Evolutionary conservation across 1,140 invertebrate species (phyloP).

Genomic region (Drosophila pallidifrons): DNA sequence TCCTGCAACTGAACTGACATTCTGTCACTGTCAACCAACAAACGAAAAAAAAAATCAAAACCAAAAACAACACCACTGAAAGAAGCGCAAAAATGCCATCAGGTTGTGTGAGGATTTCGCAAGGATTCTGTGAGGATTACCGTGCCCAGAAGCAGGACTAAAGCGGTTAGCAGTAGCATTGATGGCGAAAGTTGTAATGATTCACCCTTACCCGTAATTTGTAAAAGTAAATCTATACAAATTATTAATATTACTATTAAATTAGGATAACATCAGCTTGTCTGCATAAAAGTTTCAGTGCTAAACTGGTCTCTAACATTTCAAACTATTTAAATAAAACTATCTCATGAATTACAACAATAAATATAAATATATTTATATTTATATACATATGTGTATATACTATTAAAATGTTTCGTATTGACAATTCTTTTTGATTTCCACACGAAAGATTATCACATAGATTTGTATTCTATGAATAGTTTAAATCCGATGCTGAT

Average conservation of each 20-base stretch:
- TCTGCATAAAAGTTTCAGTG: no score
- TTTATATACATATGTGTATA: no score
- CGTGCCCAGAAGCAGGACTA: background rate
- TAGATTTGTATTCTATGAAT: no score
- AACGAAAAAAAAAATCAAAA: constrained; percentile 10
- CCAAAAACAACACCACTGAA: background rate
- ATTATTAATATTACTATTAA: background rate
- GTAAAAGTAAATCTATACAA: background rate
- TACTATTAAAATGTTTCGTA: no score
- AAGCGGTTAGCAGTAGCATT: background rate
- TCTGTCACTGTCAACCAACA: constrained; percentile 58
- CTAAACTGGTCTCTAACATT: no score
- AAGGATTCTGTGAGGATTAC: constrained; percentile 27
- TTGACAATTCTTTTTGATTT: no score
- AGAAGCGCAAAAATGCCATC: constrained; percentile 24
- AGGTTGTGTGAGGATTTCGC: constrained; percentile 20
- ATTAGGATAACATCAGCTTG: no score
- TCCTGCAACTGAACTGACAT: constrained; percentile 41
- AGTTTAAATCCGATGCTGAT: background rate
- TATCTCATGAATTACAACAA: no score
- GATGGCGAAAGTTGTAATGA: background rate
- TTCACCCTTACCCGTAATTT: background rate
- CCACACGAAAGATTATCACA: no score
- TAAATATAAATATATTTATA: no score
- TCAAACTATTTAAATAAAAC: no score